Conservation (phyloP, 2,888 invertebrate genomes). For the Patella caerulea region DNA sequence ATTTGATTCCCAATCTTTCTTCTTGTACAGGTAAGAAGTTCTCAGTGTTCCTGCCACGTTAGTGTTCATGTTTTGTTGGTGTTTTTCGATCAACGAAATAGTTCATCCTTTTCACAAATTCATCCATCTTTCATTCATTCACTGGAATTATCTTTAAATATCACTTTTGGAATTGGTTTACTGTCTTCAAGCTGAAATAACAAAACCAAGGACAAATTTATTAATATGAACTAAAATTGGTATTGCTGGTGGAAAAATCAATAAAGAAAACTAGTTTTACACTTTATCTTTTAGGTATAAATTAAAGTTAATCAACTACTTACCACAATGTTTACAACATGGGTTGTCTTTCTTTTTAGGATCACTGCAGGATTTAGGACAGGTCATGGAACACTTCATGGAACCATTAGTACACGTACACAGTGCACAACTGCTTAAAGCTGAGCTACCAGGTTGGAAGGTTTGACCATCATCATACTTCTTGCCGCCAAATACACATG, state of each 20-base stretch:
- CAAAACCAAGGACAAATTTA: not conserved
- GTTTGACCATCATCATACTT: constrained; percentile 48
- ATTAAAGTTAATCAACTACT: not conserved
- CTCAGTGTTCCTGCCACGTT: not conserved
- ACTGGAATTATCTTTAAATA: not conserved
- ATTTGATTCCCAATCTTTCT: too few species aligned
- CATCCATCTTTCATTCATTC: not conserved
- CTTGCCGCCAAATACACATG: constrained; percentile 78
- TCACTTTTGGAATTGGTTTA: not conserved
- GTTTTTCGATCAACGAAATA: too few species aligned
- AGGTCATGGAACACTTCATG: constrained; percentile 10
- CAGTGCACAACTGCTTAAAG: not conserved
- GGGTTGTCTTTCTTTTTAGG: not conserved
- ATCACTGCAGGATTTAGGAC: not conserved
- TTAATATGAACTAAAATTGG: not conserved
- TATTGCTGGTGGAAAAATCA: too few species aligned
- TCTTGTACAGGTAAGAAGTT: too few species aligned
- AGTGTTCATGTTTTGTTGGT: not conserved
- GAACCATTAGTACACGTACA: not conserved
- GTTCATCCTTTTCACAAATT: too few species aligned
- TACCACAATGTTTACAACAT: constrained; percentile 4
- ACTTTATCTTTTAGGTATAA: too few species aligned
- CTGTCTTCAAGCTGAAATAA: not conserved
- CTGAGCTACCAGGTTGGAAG: not conserved
- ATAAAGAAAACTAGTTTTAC: too few species aligned